Conservation (phyloP, 2,888 invertebrate species). For the Chymomyza caudatula region DNA sequence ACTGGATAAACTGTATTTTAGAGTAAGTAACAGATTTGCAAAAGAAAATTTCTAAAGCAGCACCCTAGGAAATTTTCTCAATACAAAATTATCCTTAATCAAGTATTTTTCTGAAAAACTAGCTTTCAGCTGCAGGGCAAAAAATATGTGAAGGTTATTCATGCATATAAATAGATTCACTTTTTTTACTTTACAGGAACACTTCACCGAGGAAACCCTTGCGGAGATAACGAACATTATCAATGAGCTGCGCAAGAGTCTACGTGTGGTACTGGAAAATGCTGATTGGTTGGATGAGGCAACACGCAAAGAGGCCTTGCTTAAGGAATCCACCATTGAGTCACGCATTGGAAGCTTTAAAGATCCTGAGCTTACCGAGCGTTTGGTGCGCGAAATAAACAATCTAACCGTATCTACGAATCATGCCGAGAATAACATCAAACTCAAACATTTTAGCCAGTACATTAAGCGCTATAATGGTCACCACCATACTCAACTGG, state of each 20-base stretch:
- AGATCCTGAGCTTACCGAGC: slow-evolving; percentile 45
- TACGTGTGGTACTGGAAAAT: slow-evolving; percentile 48
- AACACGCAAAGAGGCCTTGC: slow-evolving; percentile 66
- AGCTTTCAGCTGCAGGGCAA: too few species aligned
- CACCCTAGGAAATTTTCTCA: too few species aligned
- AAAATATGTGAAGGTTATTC: too few species aligned
- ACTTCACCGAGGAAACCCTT: slow-evolving; percentile 55
- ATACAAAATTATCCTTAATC: too few species aligned
- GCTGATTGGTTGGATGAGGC: slow-evolving; percentile 72
- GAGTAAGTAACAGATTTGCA: too few species aligned
- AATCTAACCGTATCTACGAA: slow-evolving; percentile 50
- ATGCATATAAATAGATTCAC: too few species aligned
- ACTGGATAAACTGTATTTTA: slow-evolving; percentile 62
- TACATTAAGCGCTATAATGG: slow-evolving; percentile 59
- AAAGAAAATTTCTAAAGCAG: too few species aligned
- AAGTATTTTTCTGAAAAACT: too few species aligned
- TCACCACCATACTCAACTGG: slow-evolving; percentile 38
- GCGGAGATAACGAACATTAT: slow-evolving; percentile 59
- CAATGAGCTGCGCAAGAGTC: slow-evolving; percentile 61
- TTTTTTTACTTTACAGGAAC: too few species aligned
- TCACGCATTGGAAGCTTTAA: slow-evolving; percentile 57
- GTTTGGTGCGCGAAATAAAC: slow-evolving; percentile 54
- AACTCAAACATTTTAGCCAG: slow-evolving; percentile 51
- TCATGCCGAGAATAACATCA: slow-evolving; percentile 58
- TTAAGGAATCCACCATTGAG: slow-evolving; percentile 60